phyloP scores from a whole-genome alignment of 2,888 invertebrate genomes.

The Dyspetes luteomarginatus region DNA sequence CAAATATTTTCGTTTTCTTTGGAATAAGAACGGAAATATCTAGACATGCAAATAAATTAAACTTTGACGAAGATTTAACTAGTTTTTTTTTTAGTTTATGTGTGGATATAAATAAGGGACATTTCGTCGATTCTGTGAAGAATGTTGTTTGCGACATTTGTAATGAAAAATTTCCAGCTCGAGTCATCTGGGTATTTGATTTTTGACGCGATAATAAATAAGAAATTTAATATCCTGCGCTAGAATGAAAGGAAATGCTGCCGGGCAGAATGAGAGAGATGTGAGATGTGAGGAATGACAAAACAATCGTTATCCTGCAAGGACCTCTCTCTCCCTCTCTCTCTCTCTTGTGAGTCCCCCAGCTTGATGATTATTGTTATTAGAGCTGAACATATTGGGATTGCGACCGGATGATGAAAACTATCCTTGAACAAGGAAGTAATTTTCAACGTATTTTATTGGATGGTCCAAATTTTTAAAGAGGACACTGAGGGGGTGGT shows the following conservation, averaged over 20 bases:
- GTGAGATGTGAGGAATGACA: conserved; percentile 34
- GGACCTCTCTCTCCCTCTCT: conserved; percentile 12
- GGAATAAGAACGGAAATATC: no score
- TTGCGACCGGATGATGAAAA: conserved; percentile 61
- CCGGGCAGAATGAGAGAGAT: conserved; percentile 2
- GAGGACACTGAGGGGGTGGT: conserved; percentile 37
- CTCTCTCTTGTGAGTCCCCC: conserved; percentile 28
- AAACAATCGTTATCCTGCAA: conserved; percentile 52
- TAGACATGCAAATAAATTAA: neutral
- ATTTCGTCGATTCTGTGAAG: neutral
- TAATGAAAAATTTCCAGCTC: conserved; percentile 2
- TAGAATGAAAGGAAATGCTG: conserved; percentile 40
- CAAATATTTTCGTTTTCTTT: no score
- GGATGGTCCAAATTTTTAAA: conserved; percentile 33
- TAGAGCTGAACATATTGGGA: conserved; percentile 26
- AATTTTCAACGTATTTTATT: conserved; percentile 38
- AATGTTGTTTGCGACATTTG: neutral
- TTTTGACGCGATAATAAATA: neutral
- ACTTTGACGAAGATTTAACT: no score
- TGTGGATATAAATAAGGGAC: no score
- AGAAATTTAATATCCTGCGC: conserved; percentile 33
- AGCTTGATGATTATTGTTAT: conserved; percentile 56
- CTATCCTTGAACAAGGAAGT: conserved; percentile 59
- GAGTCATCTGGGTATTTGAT: neutral
- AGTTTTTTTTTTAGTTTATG: no score